Evolutionary conservation across 2,113 vertebrate genomes (phyloP).

Genomic region (Cichladusa arquata): DNA sequence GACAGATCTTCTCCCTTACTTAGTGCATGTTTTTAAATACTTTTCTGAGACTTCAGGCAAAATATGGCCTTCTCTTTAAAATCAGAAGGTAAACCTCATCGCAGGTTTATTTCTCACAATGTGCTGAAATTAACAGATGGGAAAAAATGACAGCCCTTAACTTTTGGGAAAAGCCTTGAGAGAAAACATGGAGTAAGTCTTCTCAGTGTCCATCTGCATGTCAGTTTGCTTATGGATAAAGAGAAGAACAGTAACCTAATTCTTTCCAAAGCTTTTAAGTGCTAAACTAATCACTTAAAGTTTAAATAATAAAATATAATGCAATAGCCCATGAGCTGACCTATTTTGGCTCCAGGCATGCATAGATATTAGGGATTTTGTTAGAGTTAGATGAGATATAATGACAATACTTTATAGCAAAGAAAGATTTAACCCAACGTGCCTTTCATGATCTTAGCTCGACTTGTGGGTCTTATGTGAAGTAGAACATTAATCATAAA

Average conservation of each 20-base stretch:
- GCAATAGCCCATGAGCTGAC: slow-evolving; percentile 11
- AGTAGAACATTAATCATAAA: slow-evolving; percentile 74
- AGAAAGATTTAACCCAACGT: slow-evolving; percentile 65
- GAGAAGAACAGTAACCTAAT: slow-evolving; percentile 46
- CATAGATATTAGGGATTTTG: slow-evolving; percentile 42
- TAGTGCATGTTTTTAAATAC: neutral
- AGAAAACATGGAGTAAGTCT: neutral
- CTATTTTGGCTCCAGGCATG: slow-evolving; percentile 49
- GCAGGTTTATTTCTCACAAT: neutral
- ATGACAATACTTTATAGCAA: slow-evolving; percentile 51
- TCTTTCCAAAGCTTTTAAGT: slow-evolving; percentile 7
- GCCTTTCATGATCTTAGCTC: slow-evolving; percentile 60
- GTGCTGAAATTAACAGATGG: neutral
- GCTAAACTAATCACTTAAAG: slow-evolving; percentile 46
- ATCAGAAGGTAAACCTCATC: neutral
- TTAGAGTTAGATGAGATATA: slow-evolving; percentile 46
- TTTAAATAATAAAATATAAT: slow-evolving; percentile 64
- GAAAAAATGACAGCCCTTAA: neutral
- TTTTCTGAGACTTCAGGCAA: neutral
- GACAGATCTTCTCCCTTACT: neutral
- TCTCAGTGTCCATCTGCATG: neutral
- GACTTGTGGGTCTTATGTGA: slow-evolving; percentile 55
- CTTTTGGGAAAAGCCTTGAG: neutral
- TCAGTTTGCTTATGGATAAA: neutral
- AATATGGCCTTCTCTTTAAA: neutral